A percentile compares a stretch with the other conserved stretches of the same genome.
phyloP scores from a whole-genome alignment of 2,113 vertebrate genomes.

The Hippocampus mohnikei region DNA sequence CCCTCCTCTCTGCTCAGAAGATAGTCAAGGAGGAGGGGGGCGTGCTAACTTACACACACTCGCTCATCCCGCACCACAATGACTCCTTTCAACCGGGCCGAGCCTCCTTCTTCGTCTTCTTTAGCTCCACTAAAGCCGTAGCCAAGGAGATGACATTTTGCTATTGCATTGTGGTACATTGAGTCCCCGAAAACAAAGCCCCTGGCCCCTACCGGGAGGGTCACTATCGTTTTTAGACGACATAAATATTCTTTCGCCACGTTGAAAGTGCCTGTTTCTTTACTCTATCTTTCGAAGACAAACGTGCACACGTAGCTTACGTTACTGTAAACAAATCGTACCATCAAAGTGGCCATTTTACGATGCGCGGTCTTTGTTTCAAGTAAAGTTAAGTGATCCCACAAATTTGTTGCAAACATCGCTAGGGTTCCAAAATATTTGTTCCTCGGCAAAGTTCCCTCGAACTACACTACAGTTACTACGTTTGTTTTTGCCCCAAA shows the following conservation, averaged over 20 bases:
- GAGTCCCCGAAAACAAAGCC: constrained; percentile 40
- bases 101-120: constrained; percentile 42
- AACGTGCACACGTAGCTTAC: not conserved
- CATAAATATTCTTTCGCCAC: not conserved
- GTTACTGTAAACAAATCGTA: not conserved
- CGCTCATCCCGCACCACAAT: constrained; percentile 61
- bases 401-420: no score
- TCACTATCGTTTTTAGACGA: not conserved
- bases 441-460: not conserved
- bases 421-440: not conserved
- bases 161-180: constrained; percentile 73
- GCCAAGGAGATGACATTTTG: constrained; percentile 50
- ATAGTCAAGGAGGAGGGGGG: constrained; percentile 39
- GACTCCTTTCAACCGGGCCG: constrained; percentile 52
- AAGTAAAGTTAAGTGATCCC: not conserved
- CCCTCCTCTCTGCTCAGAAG: constrained; percentile 58
- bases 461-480: no score
- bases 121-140: constrained; percentile 54
- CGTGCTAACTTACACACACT: constrained; percentile 8
- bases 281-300: not conserved
- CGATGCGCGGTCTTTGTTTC: not conserved
- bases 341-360: not conserved
- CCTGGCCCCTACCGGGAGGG: not conserved
- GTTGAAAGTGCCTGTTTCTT: not conserved
- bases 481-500: not conserved